Evolutionary conservation across 2,888 invertebrate species (phyloP).

Genomic region (Andricus quercusramuli): DNA sequence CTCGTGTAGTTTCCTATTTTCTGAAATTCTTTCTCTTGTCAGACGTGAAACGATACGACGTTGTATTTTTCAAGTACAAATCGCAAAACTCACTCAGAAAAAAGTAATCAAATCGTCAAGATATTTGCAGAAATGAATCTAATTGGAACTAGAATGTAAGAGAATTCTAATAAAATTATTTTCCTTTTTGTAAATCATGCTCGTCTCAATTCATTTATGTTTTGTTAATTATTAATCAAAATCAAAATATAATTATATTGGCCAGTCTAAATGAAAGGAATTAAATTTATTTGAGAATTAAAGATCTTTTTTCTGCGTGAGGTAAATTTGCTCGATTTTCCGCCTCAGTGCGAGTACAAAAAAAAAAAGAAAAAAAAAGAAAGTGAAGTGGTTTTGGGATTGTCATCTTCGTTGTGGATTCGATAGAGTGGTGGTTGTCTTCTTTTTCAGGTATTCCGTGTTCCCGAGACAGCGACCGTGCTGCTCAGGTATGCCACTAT

Average conservation of each 20-base stretch:
- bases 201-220: too few relatives aligned
- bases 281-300: not conserved
- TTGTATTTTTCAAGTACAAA: constrained; percentile 13
- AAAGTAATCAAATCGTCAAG: constrained; percentile 23
- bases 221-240: too few relatives aligned
- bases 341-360: constrained; percentile 18
- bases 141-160: not conserved
- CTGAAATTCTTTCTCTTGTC: constrained; percentile 28
- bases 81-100: constrained; percentile 1
- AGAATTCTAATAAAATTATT: too few relatives aligned
- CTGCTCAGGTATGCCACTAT: constrained; percentile 91
- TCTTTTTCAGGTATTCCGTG: constrained; percentile 97
- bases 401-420: constrained; percentile 76
- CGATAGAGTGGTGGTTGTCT: constrained; percentile 79
- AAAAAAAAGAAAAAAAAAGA: constrained; percentile 48
- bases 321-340: constrained; percentile 20
- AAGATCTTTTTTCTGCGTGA: constrained; percentile 15
- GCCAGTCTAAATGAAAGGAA: not conserved
- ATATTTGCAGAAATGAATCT: not conserved
- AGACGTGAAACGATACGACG: constrained; percentile 36
- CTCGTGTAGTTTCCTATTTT: constrained; percentile 10
- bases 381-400: constrained; percentile 68
- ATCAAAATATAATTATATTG: not conserved
- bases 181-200: too few relatives aligned
- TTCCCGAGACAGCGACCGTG: constrained; percentile 99